A percentile compares a stretch with the other conserved stretches of the same genome.
phyloP scores from a whole-genome alignment of 2,888 invertebrate species.

The Arrhopalites spinosus region DNA sequence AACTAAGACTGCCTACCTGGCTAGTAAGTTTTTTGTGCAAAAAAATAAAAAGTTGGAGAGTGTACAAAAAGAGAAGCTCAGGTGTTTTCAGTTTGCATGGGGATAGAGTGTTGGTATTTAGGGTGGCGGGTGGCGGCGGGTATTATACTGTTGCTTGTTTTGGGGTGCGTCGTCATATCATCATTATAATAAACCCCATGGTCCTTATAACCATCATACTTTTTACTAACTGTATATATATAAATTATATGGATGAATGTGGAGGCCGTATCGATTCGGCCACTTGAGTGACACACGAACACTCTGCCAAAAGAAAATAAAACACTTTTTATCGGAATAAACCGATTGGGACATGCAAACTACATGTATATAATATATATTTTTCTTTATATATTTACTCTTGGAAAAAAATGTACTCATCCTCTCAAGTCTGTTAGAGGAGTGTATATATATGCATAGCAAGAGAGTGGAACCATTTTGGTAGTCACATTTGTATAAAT shows the following conservation, averaged over 20 bases:
- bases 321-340: too few relatives aligned
- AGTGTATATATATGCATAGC: too few relatives aligned
- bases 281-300: background rate
- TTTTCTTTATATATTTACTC: too few relatives aligned
- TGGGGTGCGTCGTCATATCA: background rate
- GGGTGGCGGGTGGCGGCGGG: background rate
- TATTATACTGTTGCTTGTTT: background rate
- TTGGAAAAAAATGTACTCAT: too few relatives aligned
- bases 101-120: background rate
- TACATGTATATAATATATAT: too few relatives aligned
- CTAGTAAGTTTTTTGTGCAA: background rate
- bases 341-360: too few relatives aligned
- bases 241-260: background rate
- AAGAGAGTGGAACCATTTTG: too few relatives aligned
- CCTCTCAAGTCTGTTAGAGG: too few relatives aligned
- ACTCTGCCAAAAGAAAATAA: too few relatives aligned
- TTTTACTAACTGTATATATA: background rate
- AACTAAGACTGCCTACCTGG: background rate
- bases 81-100: background rate
- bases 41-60: background rate
- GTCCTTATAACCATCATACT: too few relatives aligned
- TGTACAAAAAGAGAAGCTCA: background rate
- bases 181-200: background rate
- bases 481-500: too few relatives aligned
- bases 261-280: conserved; percentile 12